Base-by-base conservation (phyloP, 2,888 invertebrate genomes). In the Luperina nickerlii region DNA sequence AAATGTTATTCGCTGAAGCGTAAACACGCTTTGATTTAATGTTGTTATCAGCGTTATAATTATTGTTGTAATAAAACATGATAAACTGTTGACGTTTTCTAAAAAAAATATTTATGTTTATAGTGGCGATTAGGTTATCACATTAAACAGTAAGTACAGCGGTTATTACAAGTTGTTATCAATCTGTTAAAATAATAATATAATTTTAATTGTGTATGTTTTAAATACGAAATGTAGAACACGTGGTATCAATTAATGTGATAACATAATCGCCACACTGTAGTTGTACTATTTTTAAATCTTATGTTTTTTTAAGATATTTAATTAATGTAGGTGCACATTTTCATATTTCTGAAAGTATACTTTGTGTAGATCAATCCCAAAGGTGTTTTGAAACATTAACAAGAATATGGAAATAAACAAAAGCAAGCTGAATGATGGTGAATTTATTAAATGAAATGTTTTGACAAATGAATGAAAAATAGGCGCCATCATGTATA, bases 401-500 rank as follows among this genome's bases (percentile, higher is more conserved):
- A 65, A 27, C 13, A 62, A 54, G 27, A 72, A 69, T 73, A 68
- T 77, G 18, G 27, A 57, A 74, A n/a, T 20, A 24, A 82, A 79
- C 69, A 76, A 76, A 81, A 74, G 66, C 66, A 72, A 54, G 9
- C 45, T 48, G 2, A 76, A 81, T 20, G 74, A 65, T 68, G 24
- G 78, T 79, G 70, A 78, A 88, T 88, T 88, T 79, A 90, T 90
- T 86, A 84, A 85, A 90, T 87, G 75, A 91, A 90, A 89, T 88
- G 87, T 82, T 89, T 83, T 88, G 88, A 92, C 92, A 92, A 94
- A 92, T 93, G 90, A 94, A 92, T 92, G 91, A 90, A 90, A 90
- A 91, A 93, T 92, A 91, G 94, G 93, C 94, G 95, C 94, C 95
- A 87, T 89, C 91, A 90, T 93, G 95, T 95, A 95, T 95, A 89